phyloP scores from a whole-genome alignment of 2,113 vertebrate species.

The Melospiza georgiana region DNA sequence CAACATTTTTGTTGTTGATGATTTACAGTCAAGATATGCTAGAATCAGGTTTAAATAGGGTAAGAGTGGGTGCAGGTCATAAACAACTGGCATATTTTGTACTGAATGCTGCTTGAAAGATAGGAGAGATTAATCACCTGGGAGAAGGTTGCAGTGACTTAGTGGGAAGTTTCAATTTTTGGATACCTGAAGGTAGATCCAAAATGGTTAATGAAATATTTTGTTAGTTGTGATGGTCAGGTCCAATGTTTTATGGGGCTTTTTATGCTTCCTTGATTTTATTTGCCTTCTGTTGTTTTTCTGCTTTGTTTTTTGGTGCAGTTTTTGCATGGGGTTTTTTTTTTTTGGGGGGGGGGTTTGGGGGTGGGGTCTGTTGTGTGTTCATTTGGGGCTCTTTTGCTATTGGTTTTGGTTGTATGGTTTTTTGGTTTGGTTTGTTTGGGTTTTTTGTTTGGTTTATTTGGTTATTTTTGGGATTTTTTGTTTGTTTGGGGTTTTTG shows the following conservation, averaged over 20 bases:
- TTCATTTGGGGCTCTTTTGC: background rate
- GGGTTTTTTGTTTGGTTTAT: background rate
- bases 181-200: background rate
- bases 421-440: background rate
- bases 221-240: background rate
- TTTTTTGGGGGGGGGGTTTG: rapidly evolving
- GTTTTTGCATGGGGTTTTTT: background rate
- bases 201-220: background rate
- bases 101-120: background rate
- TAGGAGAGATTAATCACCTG: background rate
- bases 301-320: background rate
- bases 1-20: background rate
- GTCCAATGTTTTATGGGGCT: background rate
- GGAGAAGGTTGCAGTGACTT: background rate
- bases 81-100: background rate
- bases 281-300: background rate
- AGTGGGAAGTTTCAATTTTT: background rate
- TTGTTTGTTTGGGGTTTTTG: background rate
- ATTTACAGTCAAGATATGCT: background rate
- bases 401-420: background rate
- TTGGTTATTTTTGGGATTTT: background rate
- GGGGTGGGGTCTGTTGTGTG: no score
- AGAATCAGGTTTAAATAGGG: background rate
- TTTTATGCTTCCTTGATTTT: background rate
- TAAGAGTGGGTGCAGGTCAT: background rate